phyloP scores from a whole-genome alignment of 2,888 invertebrate species.

The Epirrhoe alternata region DNA sequence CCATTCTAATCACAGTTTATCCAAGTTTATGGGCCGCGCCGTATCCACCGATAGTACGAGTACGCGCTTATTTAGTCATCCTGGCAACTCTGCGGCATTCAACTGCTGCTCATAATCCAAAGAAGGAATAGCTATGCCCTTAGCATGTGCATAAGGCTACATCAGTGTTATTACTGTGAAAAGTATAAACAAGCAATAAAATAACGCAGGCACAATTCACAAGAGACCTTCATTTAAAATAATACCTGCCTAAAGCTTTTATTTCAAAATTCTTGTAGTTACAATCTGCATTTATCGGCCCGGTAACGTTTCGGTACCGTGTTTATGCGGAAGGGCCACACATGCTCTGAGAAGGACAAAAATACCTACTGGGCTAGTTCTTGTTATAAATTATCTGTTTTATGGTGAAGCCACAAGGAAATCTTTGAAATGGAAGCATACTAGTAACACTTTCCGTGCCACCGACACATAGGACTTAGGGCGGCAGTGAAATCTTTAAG shows the following conservation, averaged over 20 bases:
- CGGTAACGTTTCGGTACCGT: background rate
- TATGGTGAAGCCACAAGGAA: background rate
- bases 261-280: background rate
- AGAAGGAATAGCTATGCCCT: slow-evolving; percentile 10
- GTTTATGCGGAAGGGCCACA: background rate
- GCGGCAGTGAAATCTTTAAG: no score
- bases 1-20: slow-evolving; percentile 21
- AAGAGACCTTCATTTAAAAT: background rate
- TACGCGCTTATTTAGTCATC: slow-evolving; percentile 6
- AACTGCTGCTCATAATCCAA: slow-evolving; percentile 2
- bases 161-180: background rate
- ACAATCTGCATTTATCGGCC: background rate
- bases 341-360: slow-evolving; percentile 4
- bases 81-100: slow-evolving; percentile 6
- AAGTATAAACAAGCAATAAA: background rate
- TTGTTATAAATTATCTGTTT: slow-evolving; percentile 1
- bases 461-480: no score
- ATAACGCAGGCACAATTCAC: background rate
- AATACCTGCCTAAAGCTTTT: background rate
- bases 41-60: slow-evolving; percentile 5
- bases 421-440: background rate
- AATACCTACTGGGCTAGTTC: slow-evolving; percentile 13
- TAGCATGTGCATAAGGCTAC: slow-evolving; percentile 1
- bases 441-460: no score
- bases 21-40: slow-evolving; percentile 24